Base-by-base conservation (phyloP, 2,888 invertebrate species). In the Acholoe squamosa region DNA sequence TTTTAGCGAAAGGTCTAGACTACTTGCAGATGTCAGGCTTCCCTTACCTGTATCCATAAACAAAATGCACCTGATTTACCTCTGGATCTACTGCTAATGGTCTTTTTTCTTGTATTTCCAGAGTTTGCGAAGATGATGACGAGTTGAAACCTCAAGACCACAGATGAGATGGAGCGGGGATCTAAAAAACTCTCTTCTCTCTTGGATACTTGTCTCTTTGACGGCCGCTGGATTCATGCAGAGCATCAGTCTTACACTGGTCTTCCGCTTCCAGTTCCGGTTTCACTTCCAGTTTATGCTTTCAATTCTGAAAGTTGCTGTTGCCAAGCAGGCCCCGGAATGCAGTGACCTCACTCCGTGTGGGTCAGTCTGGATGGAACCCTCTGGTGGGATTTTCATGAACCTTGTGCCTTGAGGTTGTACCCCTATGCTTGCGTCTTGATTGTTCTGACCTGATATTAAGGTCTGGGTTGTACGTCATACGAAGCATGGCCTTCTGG, bases 101-200 rank as follows among this genome's bases (percentile, higher is more conserved):
- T 80, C 16, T 19, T 80, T 43, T 19, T 5, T 7, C 22, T n/a
- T 22, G 0, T 34, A 5, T 33, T 80, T 80, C 0, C 80, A 80
- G 80, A 80, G 43, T 80, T 80, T 22, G 80, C 80, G 12, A 80
- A 80, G 34, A 80, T 80, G 80, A 80, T 80, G 80, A 80, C 80
- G 80, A 80, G 43, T 16, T 80, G 80, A 80, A 80, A 16, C 61
- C 22, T 1, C 7, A 61, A 61, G 61, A 61, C 7, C 3, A 19
- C 61, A n/a, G 61, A n/a, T 12, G 61, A 61, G 61, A 61, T n/a
- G n/a, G n/a, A 61, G 43, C 43, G 10, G 43, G 10, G 43, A 43
- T 43, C 5, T 43, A 7, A 43, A 43, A 43, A n/a, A 43, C 5
- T 43, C 43, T 43, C 43, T 43, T 43, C 10, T 43, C 43, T 43